These are phyloP conservation scores for Ooceraea biroi DNA, from an alignment of 1,140 invertebrate species.

Conservation along the genomic window DNA sequence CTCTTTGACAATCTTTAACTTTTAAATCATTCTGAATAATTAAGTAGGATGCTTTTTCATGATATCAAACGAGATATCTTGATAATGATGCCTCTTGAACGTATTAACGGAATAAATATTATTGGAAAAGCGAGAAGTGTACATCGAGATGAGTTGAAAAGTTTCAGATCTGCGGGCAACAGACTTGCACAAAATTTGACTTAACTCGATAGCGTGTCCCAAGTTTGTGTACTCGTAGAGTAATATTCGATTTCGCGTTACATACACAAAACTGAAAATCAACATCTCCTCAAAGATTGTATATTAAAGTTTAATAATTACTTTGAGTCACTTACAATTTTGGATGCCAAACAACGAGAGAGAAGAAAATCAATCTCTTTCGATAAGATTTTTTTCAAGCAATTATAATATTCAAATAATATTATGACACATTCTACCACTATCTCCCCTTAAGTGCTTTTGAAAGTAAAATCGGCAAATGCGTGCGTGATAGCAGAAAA, in stretches of 20 bases:
- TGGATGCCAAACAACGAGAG: not conserved
- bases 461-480: not conserved
- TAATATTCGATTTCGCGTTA: conserved; percentile 29
- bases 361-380: not conserved
- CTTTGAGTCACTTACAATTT: not conserved
- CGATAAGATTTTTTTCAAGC: not conserved
- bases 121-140: not conserved
- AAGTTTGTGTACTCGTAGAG: conserved; percentile 29
- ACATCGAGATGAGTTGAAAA: not conserved
- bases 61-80: not conserved
- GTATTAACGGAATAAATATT: not conserved
- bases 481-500: conserved; percentile 9
- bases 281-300: not conserved
- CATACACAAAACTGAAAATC: conserved; percentile 1
- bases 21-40: not conserved
- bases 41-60: too few species aligned
- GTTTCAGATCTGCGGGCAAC: not conserved
- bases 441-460: not conserved
- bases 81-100: not conserved
- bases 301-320: not conserved
- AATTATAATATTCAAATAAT: not conserved
- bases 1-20: not conserved
- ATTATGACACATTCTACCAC: not conserved
- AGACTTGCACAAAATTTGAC: conserved; percentile 11
- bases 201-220: not conserved